Percentiles rank a stretch among this genome's conserved stretches.
Evolutionary conservation across 2,113 vertebrate species (phyloP).

Genomic region (Oreochromis niloticus): DNA sequence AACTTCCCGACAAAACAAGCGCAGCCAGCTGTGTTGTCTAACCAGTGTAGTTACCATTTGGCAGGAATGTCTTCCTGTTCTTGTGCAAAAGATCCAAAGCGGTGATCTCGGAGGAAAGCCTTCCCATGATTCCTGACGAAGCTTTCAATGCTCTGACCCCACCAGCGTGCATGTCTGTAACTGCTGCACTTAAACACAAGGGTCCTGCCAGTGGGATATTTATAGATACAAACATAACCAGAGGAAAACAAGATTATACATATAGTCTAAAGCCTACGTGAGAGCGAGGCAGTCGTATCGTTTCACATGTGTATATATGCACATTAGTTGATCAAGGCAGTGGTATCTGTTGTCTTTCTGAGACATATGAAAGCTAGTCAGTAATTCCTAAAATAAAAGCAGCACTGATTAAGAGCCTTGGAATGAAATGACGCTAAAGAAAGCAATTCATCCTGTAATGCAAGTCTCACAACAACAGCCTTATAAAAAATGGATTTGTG

Average conservation of each 20-base stretch:
- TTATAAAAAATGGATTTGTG: not conserved
- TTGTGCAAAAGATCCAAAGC: slow-evolving; percentile 89
- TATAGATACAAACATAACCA: not conserved
- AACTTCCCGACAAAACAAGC: not conserved
- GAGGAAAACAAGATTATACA: not conserved
- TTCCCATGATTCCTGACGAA: slow-evolving; percentile 82
- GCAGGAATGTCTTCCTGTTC: slow-evolving; percentile 79
- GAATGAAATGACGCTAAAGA: no score
- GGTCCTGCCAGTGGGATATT: slow-evolving; percentile 66
- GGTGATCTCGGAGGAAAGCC: slow-evolving; percentile 85
- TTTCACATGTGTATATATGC: not conserved
- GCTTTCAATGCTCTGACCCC: slow-evolving; percentile 91
- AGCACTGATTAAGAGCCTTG: not conserved
- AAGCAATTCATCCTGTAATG: no score
- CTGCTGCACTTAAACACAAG: slow-evolving; percentile 95
- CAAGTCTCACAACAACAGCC: no score
- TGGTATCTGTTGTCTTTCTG: not conserved
- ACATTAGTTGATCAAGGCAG: not conserved
- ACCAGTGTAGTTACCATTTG: slow-evolving; percentile 81
- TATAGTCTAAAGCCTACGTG: not conserved
- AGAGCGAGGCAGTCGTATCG: not conserved
- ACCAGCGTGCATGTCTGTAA: slow-evolving; percentile 94
- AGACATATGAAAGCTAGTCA: not conserved
- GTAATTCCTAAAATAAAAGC: not conserved
- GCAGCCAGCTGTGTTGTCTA: not conserved